Evolutionary conservation across 2,797 vertebrate species (phyloP).

Genomic region (Tapirus indicus): DNA sequence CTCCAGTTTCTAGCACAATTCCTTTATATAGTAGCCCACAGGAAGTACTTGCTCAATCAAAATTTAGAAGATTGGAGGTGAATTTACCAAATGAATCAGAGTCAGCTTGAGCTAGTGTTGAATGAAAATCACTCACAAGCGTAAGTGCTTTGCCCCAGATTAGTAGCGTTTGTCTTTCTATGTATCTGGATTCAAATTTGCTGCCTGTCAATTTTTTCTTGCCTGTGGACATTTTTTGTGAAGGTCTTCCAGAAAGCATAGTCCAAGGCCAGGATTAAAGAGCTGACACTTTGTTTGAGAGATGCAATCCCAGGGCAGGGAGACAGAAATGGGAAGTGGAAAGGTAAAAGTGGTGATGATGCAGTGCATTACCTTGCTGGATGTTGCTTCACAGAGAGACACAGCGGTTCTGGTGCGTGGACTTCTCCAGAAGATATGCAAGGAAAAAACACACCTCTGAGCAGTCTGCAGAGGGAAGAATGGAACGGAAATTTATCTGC

Average conservation of each 20-base stretch:
- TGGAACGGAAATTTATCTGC: neutral
- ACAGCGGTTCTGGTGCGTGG: neutral
- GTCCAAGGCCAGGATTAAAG: neutral
- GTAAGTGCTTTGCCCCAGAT: neutral
- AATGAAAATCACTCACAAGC: neutral
- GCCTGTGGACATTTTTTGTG: neutral
- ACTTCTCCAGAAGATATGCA: neutral
- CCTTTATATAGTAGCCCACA: neutral
- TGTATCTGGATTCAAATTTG: neutral
- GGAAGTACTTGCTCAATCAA: constrained; percentile 18
- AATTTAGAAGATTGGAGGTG: neutral
- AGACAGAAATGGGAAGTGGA: neutral
- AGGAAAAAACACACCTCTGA: neutral
- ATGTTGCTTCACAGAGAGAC: neutral
- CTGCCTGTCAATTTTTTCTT: neutral
- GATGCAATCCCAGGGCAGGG: neutral
- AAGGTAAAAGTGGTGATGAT: neutral
- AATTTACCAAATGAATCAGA: neutral
- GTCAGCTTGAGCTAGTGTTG: neutral
- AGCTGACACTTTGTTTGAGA: neutral
- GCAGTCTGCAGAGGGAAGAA: neutral
- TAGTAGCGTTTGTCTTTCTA: neutral
- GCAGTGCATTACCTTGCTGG: neutral
- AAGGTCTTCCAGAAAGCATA: neutral
- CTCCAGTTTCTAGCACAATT: neutral